phyloP scores from a whole-genome alignment of 2,888 invertebrate genomes.

The Tridacna gigas region DNA sequence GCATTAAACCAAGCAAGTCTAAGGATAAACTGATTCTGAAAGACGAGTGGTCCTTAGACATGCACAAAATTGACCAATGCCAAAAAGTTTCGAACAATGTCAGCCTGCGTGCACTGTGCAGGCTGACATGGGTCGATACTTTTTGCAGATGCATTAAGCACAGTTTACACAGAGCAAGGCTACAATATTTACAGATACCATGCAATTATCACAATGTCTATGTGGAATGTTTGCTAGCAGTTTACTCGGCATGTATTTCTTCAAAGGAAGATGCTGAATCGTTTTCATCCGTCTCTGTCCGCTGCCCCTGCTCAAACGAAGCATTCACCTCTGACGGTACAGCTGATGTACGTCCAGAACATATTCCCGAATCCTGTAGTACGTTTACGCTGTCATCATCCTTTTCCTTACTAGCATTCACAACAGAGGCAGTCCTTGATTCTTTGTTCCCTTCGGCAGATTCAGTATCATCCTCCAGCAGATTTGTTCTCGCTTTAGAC shows the following conservation, averaged over 20 bases:
- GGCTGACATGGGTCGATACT: no score
- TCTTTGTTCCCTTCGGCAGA: constrained; percentile 15
- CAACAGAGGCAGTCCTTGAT: background rate
- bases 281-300: constrained; percentile 56
- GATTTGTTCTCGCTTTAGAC: constrained; percentile 53
- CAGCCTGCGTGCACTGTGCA: no score
- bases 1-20: no score
- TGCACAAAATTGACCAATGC: no score
- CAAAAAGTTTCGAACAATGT: no score
- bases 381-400: constrained; percentile 12
- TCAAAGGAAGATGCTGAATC: constrained; percentile 72
- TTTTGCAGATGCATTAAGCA: no score
- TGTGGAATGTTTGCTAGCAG: constrained; percentile 9
- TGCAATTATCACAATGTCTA: background rate
- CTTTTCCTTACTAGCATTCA: constrained; percentile 35
- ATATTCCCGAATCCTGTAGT: constrained; percentile 61
- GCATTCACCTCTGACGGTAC: constrained; percentile 38
- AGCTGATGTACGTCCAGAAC: constrained; percentile 64
- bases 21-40: no score
- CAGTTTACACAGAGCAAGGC: no score
- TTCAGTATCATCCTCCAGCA: constrained; percentile 41
- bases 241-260: constrained; percentile 59
- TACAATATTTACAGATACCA: no score
- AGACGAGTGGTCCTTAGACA: no score
- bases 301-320: constrained; percentile 30